Conservation (phyloP, 1,140 invertebrate genomes). For the Yoshiicerus persimilis region DNA sequence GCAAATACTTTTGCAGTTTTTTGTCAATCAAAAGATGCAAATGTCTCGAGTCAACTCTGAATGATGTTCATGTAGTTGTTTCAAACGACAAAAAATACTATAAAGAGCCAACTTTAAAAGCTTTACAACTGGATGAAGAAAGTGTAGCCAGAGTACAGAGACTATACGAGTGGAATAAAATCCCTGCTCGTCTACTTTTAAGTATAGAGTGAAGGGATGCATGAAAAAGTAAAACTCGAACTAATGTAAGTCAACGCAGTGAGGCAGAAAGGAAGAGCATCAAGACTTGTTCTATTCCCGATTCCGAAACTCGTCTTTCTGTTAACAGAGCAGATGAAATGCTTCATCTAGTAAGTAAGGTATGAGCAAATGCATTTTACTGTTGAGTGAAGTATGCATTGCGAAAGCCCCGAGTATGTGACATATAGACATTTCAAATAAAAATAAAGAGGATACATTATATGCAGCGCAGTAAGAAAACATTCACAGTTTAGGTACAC, state of each 20-base stretch:
- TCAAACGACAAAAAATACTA: not conserved
- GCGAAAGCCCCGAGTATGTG: not conserved
- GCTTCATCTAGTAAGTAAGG: not conserved
- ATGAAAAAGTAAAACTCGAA: not conserved
- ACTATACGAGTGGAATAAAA: not conserved
- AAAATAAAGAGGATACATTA: not conserved
- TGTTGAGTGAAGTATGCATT: not conserved
- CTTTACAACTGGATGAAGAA: not conserved
- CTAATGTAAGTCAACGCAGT: not conserved
- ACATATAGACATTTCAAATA: not conserved
- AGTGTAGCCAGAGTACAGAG: not conserved
- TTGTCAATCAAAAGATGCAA: conserved; percentile 26
- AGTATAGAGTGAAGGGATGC: not conserved
- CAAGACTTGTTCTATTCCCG: not conserved
- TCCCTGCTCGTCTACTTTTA: not conserved
- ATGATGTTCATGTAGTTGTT: not conserved
- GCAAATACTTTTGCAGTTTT: not conserved
- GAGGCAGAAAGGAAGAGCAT: not conserved
- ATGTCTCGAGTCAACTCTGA: not conserved
- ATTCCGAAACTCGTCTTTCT: not conserved
- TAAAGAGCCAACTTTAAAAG: not conserved
- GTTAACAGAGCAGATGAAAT: not conserved
- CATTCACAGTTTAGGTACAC: not conserved
- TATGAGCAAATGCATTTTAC: not conserved
- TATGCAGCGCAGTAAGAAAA: not conserved